Evolutionary conservation across 2,113 vertebrate species (phyloP), one percentile per base, ranked within the genome.

Genomic region (Odocoileus virginianus): DNA sequence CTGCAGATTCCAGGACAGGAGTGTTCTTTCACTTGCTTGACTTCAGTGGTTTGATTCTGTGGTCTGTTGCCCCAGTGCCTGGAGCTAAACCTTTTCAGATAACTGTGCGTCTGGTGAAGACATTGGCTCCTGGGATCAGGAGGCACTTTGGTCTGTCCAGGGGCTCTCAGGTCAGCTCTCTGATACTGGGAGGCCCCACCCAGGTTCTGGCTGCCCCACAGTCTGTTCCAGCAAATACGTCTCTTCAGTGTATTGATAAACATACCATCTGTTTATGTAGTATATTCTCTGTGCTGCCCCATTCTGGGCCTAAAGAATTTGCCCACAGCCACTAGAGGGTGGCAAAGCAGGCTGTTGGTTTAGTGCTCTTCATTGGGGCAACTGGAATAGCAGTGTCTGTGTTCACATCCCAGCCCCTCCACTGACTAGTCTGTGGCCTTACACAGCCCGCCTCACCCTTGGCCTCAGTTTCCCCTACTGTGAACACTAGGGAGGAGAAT

Each of bases 1-100:
- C 50, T 11, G 60, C 67, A 43, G 47, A 94, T 89, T 83, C 60
- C 60, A 23, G 27, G 13, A 43, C 50, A 54, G 78, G 28, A 71
- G 45, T 82, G 16, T 74, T 89, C 47, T 43, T 83, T 84, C 14
- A 21, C 36, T 84, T 79, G 21, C 81, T 82, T 64, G 21, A 82
- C 86, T 91, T 93, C 64, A 76, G 58, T 13, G 4, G 58, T 87
- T 96, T 93, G 60, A 87, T 96, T 95, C 89, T 95, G 88, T 79
- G 87, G 57, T 89, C 43, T 81, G 45, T 93, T 97, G 67, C 94
- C 92, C 71, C 89, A 88, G 79, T 1, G 3, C 74, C n/a, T 76
- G 36, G 50, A 92, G 40, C 64, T 45, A 50, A 86, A 54, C 40
- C 93, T 89, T 81, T 89, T 76, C 89, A 85, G 23, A 89, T 81